Evolutionary conservation across 2,113 vertebrate genomes (phyloP), one percentile per base, ranked within the genome.

Genomic region (Trematomus loennbergii): DNA sequence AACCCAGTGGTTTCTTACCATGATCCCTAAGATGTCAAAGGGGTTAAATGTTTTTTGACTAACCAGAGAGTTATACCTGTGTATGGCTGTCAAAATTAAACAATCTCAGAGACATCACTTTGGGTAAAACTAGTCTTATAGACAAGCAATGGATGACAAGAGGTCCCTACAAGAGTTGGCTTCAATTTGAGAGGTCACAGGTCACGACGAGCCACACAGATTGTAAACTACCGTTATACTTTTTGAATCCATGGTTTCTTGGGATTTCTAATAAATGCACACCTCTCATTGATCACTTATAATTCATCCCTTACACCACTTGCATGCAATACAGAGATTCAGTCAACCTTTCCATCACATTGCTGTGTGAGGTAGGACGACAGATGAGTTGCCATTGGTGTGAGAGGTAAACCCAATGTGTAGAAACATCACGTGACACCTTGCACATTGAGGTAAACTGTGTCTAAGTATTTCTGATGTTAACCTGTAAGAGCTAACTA

Each of bases 321-420:
- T 12, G 9, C 1, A 11, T 8, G 2, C 12, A 43, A 11, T 12
- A 18, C 13, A 50, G 22, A 17, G 54, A 72, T 5, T 3, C 60
- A 46, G 48, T 29, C 61, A 57, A 12, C 40, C 15, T 70, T 20
- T 68, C n/a, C 69, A 68, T 52, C 52, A 1, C 54, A 49, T 43
- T 33, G 16, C 22, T 55, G 18, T 43, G 33, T 12, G 58, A 11
- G 7, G 54, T 10, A 40, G 36, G 13, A 50, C 48, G 70, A 59
- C 69, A 81, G 18, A 72, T 16, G 20, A 70, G 18, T 48, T 48
- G 74, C 46, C 55, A 79, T 71, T 20, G 57, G 16, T 2, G 17
- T 5, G 11, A 22, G 17, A 43, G 1, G 25, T 22, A 2, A 53
- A 40, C 36, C 5, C 36, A 40, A 40, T 40, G 8, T 40, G 36